Evolutionary conservation across 2,113 vertebrate species (phyloP).

Genomic region (Hirundichthys speculiger): DNA sequence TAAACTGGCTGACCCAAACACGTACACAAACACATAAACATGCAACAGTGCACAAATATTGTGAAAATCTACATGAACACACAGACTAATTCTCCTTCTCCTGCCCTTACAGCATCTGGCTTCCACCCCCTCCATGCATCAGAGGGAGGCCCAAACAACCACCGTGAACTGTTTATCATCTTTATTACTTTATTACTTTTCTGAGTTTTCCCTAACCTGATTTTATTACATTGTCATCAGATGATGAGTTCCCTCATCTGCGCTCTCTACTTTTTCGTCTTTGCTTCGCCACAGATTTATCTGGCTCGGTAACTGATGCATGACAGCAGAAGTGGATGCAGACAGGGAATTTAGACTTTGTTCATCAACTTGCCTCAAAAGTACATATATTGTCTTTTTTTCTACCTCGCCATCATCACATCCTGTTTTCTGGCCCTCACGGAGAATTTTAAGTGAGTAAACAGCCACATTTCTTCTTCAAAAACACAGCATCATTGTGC

Average conservation of each 20-base stretch:
- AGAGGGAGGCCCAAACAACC: constrained; percentile 65
- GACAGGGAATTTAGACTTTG: constrained; percentile 44
- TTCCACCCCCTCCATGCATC: constrained; percentile 63
- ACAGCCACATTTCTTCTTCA: not conserved
- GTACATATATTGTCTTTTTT: constrained; percentile 1
- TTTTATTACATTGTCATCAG: constrained; percentile 79
- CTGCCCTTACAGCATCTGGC: constrained; percentile 62
- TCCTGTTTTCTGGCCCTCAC: not conserved
- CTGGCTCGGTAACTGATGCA: constrained; percentile 53
- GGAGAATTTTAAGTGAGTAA: not conserved
- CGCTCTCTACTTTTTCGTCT: constrained; percentile 53
- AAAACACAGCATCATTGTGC: constrained; percentile 3
- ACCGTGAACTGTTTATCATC: constrained; percentile 75
- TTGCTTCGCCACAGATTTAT: constrained; percentile 60
- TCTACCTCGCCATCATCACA: constrained; percentile 20
- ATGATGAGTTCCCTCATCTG: constrained; percentile 75
- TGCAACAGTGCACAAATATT: constrained; percentile 22
- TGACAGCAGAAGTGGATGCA: constrained; percentile 40
- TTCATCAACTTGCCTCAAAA: constrained; percentile 19
- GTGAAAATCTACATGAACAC: constrained; percentile 15
- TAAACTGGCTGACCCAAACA: constrained; percentile 47
- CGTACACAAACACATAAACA: constrained; percentile 29
- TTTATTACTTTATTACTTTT: constrained; percentile 81
- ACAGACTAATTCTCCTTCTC: constrained; percentile 50
- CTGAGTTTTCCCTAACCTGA: constrained; percentile 76